Percentiles rank a stretch among this genome's conserved stretches.
Evolutionary conservation across 2,797 vertebrate genomes (phyloP).

Genomic region (Sphaeramia orbicularis): DNA sequence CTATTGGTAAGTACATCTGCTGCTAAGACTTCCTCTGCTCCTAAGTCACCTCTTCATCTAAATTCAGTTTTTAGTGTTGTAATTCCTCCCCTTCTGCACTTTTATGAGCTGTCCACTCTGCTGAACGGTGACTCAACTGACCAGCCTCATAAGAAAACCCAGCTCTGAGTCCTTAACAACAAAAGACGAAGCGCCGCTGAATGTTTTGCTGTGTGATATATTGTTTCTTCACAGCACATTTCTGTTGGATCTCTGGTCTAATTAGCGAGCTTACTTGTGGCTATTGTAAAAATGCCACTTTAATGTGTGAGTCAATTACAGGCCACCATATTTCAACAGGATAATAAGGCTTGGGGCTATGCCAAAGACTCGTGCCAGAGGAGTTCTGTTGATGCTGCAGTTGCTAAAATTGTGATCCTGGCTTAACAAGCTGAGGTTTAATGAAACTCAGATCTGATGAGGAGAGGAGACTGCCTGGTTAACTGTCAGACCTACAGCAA

Average conservation of each 20-base stretch:
- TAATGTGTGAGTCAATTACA: slow-evolving; percentile 61
- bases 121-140: slow-evolving; percentile 8
- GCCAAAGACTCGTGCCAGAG: slow-evolving; percentile 26
- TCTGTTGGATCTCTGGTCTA: slow-evolving; percentile 41
- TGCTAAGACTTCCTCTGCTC: too few species aligned
- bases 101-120: slow-evolving; percentile 1
- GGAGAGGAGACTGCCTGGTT: not conserved
- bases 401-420: slow-evolving; percentile 32
- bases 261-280: slow-evolving; percentile 52
- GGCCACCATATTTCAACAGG: slow-evolving; percentile 46
- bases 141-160: not conserved
- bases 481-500: not conserved
- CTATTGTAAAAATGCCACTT: slow-evolving; percentile 59
- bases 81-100: not conserved
- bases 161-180: slow-evolving; percentile 10
- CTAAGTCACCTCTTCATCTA: too few species aligned
- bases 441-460: slow-evolving; percentile 4
- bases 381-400: slow-evolving; percentile 35
- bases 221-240: slow-evolving; percentile 30
- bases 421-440: slow-evolving; percentile 29
- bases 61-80: too few species aligned
- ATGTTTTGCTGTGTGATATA: slow-evolving; percentile 26
- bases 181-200: not conserved
- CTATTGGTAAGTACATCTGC: too few species aligned
- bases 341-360: slow-evolving; percentile 39